Conservation (phyloP, 1,140 invertebrate species). For the Onthophagus taurus region DNA sequence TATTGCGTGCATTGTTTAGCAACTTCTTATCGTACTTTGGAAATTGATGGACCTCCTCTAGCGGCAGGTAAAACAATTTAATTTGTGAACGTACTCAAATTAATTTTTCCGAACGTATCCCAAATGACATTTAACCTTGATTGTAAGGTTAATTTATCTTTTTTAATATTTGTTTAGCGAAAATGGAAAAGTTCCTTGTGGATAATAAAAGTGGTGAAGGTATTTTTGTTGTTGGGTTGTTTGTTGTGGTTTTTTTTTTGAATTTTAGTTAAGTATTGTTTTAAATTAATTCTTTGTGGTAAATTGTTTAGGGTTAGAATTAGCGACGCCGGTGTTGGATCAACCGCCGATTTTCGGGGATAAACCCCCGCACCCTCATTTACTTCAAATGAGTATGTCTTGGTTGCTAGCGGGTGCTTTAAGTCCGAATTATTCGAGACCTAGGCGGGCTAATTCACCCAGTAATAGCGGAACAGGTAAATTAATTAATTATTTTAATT, state of each 20-base stretch:
- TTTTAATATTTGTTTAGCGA: no score
- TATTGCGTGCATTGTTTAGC: constrained; percentile 63
- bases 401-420: constrained; percentile 70
- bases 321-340: constrained; percentile 67
- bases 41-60: constrained; percentile 40
- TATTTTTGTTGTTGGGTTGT: not conserved
- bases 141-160: no score
- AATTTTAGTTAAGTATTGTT: constrained; percentile 1
- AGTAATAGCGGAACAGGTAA: constrained; percentile 31
- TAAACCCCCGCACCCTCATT: constrained; percentile 34
- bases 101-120: not conserved
- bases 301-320: constrained; percentile 45
- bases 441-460: constrained; percentile 38
- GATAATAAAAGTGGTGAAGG: constrained; percentile 6
- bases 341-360: constrained; percentile 41
- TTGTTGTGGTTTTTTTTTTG: not conserved
- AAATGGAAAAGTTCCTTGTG: no score
- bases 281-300: not conserved
- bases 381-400: constrained; percentile 61
- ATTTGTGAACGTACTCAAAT: not conserved
- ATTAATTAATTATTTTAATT: not conserved
- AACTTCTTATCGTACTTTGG: constrained; percentile 60
- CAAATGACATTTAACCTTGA: no score
- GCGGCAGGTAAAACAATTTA: constrained; percentile 38
- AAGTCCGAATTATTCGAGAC: constrained; percentile 58